Evolutionary conservation across 2,113 vertebrate genomes (phyloP), one percentile per base, ranked within the genome.

Genomic region (Ptychochromis oligacanthus): DNA sequence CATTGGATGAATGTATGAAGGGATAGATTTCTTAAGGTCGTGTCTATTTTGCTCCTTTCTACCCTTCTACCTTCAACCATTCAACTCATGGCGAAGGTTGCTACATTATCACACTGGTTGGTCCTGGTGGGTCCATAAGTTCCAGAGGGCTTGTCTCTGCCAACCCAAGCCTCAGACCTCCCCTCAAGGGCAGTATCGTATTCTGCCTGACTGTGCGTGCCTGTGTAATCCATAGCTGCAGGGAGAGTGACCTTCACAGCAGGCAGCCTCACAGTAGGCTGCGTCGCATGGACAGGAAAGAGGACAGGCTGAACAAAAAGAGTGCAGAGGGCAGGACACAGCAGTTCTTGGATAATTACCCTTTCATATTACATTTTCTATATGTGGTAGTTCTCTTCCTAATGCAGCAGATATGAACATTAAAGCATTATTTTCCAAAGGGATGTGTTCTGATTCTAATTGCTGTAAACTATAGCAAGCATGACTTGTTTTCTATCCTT

Each of bases 181-280:
- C 67, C 87, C 87, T 93, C 90, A 92, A 93, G 94, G 93, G 86
- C 92, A 72, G 91, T 95, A 92, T 96, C 93, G 80, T 92, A 94
- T 96, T 95, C 92, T 95, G 95, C 95, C 89, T 93, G 91, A 86
- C 93, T 93, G 82, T 95, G 95, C 91, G 54, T 18, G 87, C 59
- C 91, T 82, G 87, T 95, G 95, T 95, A 96, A 96, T 95, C 94
- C 92, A 95, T 95, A 92, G 94, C 94, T 95, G 93, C 91, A 87
- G 93, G 94, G 91, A 93, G 91, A 93, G 94, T 95, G 95, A 96
- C 95, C 95, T 96, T 96, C 94, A 94, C 92, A 94, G 94, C 90
- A 88, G 87, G 91, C 89, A 89, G 88, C 82, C 87, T 87, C 86
- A 17, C 82, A 92, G 88, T 89, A 82, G 87, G 86, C 88, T 93